Percentiles rank a stretch among this genome's conserved stretches.
Evolutionary conservation across 2,888 invertebrate genomes (phyloP).

Genomic region (Mystacides longicornis): DNA sequence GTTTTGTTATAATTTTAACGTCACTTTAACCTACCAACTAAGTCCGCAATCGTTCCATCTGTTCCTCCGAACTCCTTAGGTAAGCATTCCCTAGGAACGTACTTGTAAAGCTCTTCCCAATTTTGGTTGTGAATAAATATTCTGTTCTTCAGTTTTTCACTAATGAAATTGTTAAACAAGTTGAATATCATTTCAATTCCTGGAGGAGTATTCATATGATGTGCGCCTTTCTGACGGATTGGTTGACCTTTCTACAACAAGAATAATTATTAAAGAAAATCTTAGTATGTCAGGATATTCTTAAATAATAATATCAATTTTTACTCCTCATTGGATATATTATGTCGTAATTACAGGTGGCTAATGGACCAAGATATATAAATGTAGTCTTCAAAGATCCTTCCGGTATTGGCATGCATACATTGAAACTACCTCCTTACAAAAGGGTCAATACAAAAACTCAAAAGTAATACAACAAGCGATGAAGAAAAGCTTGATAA

Average conservation of each 20-base stretch:
- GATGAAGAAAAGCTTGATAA: too few relatives aligned
- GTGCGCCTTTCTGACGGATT: slow-evolving; percentile 49
- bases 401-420: too few relatives aligned
- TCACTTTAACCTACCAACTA: slow-evolving; percentile 38
- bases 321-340: too few relatives aligned
- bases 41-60: slow-evolving; percentile 41
- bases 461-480: too few relatives aligned
- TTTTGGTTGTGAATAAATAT: slow-evolving; percentile 41
- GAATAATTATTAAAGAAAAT: background rate
- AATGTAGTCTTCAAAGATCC: too few relatives aligned
- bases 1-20: too few relatives aligned
- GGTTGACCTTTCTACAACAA: slow-evolving; percentile 51
- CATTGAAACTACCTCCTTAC: too few relatives aligned
- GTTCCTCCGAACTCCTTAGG: slow-evolving; percentile 53
- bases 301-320: too few relatives aligned
- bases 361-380: too few relatives aligned
- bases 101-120: slow-evolving; percentile 41
- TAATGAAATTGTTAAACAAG: slow-evolving; percentile 46
- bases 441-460: too few relatives aligned
- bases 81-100: slow-evolving; percentile 43
- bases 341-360: too few relatives aligned
- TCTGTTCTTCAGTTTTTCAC: slow-evolving; percentile 22
- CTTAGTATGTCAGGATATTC: background rate
- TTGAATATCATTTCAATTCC: slow-evolving; percentile 50
- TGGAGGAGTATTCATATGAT: slow-evolving; percentile 49